Base-by-base conservation (phyloP, 2,888 invertebrate species). In the Scaptomyza reducta region DNA sequence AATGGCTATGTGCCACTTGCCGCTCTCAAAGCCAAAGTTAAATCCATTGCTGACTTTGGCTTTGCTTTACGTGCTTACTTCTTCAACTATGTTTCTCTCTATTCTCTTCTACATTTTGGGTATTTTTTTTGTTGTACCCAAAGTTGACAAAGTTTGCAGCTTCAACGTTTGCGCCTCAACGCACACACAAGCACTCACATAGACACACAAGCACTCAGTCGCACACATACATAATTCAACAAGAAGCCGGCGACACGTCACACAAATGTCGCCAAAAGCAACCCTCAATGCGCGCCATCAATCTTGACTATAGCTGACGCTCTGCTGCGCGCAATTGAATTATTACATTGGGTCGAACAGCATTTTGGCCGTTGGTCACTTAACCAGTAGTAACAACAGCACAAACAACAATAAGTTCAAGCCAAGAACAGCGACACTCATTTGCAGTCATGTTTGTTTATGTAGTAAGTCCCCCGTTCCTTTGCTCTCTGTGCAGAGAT, bases 211-310 rank as follows among this genome's bases (percentile, higher is more conserved):
- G 13, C 38, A 38, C 53, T 70, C 31, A 53, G 35, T 45, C 54
- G 35, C 49, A 44, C 49, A 63, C 46, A 75, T 70, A 82, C 84
- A 87, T 79, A 79, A 84, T 86, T 88, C 83, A 85, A 57, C 44
- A 67, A 74, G 73, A 73, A 67, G 70, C 67, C 70, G 75, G 74
- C 87, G 73, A 85, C 83, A 87, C 83, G 79, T 84, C 80, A 87
- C 88, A 87, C 86, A 84, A 87, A 81, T 87, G 87, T 84, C 85
- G 76, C 85, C 87, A 78, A 80, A 80, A 76, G 82, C 87, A 71
- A 74, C 77, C 77, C 87, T 77, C 83, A 77, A 88, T 79, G 88
- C 78, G 67, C 72, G 66, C 81, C 87, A 85, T 85, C 84, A 88
- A 86, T 85, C 84, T 84, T 88, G 62, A 65, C 45, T 49, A 40